Percentiles rank a stretch among this genome's conserved stretches.
These are phyloP conservation scores for Lemur catta DNA, from an alignment of 2,797 vertebrate species.

Conservation along the genomic window DNA sequence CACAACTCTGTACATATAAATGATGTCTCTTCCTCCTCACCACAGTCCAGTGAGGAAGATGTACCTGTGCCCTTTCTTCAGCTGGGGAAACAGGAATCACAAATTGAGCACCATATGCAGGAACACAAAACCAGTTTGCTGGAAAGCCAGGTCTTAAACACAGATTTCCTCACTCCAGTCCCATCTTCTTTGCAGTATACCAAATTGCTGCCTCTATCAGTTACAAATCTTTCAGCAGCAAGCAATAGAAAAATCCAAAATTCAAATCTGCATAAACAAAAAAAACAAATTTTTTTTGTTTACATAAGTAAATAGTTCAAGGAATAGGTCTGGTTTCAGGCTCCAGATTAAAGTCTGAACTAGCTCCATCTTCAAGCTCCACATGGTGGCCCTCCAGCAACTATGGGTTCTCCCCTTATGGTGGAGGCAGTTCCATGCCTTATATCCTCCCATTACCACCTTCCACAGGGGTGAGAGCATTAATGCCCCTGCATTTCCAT, in stretches of 20 bases:
- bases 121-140: not conserved
- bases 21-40: not conserved
- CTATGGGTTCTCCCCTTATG: not conserved
- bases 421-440: not conserved
- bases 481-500: not conserved
- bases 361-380: not conserved
- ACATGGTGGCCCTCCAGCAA: not conserved
- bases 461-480: not conserved
- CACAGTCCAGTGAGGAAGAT: not conserved
- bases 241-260: conserved; percentile 32
- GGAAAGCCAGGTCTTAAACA: not conserved
- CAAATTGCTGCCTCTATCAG: not conserved
- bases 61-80: not conserved
- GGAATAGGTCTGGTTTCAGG: not conserved
- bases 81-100: not conserved
- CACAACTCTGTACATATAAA: not conserved
- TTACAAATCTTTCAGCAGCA: not conserved
- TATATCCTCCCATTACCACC: not conserved
- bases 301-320: not conserved
- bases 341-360: not conserved
- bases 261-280: not conserved
- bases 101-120: not conserved
- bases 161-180: not conserved
- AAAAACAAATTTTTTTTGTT: not conserved
- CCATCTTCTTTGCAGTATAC: not conserved